These are phyloP conservation scores for Cotesia vestalis DNA, from an alignment of 1,140 invertebrate genomes.

Conservation along the genomic window DNA sequence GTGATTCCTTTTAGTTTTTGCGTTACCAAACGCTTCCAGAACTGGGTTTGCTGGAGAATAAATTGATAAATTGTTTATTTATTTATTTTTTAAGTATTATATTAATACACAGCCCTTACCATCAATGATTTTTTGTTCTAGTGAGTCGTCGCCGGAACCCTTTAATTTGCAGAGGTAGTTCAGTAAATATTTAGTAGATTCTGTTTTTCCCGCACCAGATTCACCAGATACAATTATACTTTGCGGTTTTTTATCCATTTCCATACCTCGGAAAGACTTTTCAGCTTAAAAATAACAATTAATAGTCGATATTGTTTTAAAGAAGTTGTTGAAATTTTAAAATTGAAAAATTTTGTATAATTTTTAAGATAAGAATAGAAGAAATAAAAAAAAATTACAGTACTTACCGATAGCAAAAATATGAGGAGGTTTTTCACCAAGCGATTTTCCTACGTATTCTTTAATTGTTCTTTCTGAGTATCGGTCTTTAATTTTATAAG, in stretches of 20 bases:
- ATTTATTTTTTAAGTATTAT: no score
- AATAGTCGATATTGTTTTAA: slow-evolving; percentile 21
- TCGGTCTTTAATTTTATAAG: slow-evolving; percentile 92
- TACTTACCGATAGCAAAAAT: slow-evolving; percentile 92
- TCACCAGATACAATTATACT: slow-evolving; percentile 98
- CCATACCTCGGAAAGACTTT: slow-evolving; percentile 96
- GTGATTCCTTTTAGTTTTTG: slow-evolving; percentile 95
- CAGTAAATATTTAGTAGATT: slow-evolving; percentile 97
- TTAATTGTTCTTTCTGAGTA: slow-evolving; percentile 90
- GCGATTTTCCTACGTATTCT: slow-evolving; percentile 90
- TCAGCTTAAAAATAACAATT: slow-evolving; percentile 71
- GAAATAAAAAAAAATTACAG: neutral
- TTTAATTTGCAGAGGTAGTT: slow-evolving; percentile 93
- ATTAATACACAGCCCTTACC: slow-evolving; percentile 59
- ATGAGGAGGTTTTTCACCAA: slow-evolving; percentile 94
- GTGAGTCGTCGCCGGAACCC: slow-evolving; percentile 81
- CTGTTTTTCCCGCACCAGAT: slow-evolving; percentile 96
- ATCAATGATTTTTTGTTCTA: slow-evolving; percentile 96
- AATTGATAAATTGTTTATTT: no score
- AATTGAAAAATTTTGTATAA: no score
- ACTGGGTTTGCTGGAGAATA: slow-evolving; percentile 85
- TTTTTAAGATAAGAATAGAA: neutral
- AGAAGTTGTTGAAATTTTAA: slow-evolving; percentile 17
- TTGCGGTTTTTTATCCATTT: slow-evolving; percentile 90
- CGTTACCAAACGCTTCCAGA: slow-evolving; percentile 96